phyloP scores from a whole-genome alignment of 2,888 invertebrate species.

The Chaitophorus viminalis region DNA sequence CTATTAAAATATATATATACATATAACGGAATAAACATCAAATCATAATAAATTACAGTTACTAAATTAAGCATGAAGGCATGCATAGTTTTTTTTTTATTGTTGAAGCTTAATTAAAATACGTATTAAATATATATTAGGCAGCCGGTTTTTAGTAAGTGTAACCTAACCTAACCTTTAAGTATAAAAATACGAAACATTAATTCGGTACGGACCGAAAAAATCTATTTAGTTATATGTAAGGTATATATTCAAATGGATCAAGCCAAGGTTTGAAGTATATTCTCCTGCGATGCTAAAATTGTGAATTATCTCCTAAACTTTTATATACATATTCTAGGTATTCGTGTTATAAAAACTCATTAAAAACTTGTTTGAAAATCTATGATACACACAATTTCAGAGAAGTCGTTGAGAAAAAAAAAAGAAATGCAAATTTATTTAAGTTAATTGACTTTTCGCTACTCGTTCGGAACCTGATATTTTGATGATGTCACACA shows the following conservation, averaged over 20 bases:
- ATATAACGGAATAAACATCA: neutral
- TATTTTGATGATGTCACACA: constrained; percentile 1
- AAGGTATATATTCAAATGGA: neutral
- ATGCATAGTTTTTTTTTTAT: neutral
- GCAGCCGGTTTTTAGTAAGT: neutral
- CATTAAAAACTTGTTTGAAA: constrained; percentile 25
- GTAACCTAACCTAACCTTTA: neutral
- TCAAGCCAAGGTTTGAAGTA: constrained; percentile 32
- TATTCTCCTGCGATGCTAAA: neutral
- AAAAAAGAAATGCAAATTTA: neutral
- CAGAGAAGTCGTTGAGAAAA: neutral
- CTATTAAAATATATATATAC: neutral
- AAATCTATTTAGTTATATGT: neutral
- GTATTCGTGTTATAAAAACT: neutral
- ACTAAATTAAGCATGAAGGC: neutral
- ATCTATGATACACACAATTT: neutral
- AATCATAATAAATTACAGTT: constrained; percentile 4
- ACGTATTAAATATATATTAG: neutral
- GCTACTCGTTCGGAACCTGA: neutral
- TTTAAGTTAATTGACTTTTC: constrained; percentile 7
- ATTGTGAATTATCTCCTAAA: neutral
- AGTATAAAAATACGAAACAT: neutral
- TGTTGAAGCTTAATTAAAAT: neutral
- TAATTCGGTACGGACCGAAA: neutral
- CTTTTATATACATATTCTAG: neutral